These are phyloP conservation scores for Amyelois transitella DNA, from an alignment of 1,140 invertebrate genomes.

Conservation along the genomic window DNA sequence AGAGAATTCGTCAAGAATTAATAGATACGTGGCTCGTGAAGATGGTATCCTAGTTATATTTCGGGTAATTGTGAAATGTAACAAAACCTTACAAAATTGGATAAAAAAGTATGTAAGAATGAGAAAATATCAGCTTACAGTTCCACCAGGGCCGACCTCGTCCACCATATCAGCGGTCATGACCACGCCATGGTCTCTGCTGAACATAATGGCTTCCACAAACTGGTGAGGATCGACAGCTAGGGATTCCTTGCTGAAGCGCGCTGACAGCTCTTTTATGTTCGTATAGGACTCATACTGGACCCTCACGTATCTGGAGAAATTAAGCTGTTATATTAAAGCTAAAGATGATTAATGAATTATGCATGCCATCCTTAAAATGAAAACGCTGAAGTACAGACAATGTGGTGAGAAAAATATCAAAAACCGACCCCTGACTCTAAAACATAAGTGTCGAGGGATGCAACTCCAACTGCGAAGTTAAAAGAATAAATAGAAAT, in stretches of 20 bases:
- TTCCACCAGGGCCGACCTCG: conserved; percentile 74
- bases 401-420: no score
- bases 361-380: no score
- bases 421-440: no score
- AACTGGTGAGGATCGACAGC: conserved; percentile 79
- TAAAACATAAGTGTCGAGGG: no score
- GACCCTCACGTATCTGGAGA: conserved; percentile 77
- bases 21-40: no score
- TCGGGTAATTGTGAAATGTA: no score
- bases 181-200: conserved; percentile 79
- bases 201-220: conserved; percentile 84
- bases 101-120: background rate
- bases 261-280: conserved; percentile 66
- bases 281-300: conserved; percentile 81
- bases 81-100: no score
- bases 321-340: background rate
- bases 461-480: no score
- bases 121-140: conserved; percentile 63
- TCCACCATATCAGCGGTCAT: conserved; percentile 84
- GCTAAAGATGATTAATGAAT: background rate
- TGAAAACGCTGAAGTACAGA: no score
- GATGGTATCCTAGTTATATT: no score
- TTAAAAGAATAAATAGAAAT: no score
- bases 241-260: conserved; percentile 73
- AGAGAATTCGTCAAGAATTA: no score